Evolutionary conservation across 2,888 invertebrate species (phyloP), one percentile per base, ranked within the genome.

Genomic region (Noctua janthina): DNA sequence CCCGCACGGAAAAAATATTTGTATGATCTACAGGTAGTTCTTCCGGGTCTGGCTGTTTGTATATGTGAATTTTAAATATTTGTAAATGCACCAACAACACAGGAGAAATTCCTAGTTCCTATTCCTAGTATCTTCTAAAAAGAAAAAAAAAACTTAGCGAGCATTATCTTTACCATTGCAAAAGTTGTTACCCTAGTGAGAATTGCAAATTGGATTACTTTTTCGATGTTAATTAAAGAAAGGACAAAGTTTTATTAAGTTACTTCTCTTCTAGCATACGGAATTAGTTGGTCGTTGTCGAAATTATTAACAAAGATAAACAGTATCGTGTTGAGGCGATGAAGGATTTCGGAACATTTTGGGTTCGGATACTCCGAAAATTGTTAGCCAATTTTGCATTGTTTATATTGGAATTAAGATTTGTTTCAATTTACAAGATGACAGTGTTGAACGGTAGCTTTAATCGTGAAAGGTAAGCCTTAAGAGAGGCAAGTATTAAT

Each of bases 171-270:
- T 83, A 78, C 78, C 76, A 74, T 75, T 62, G 78, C 70, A 43
- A 79, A 87, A 87, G 86, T 88, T 84, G 71, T 84, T 82, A 69
- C 72, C 71, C 78, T 66, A 66, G 76, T 77, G 80, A 83, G 88
- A 87, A 88, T 90, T 85, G 83, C 86, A 89, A 89, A 89, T 90
- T 86, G 87, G 86, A 87, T 90, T 90, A 88, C 87, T 91, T 91
- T 87, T 91, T 85, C 83, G 86, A 83, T 83, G 88, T 89, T 90
- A 90, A 91, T 90, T 91, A 90, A 88, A 89, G 87, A 86, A 88
- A 89, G 86, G 84, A 85, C 81, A 84, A 91, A 90, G 89, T 91
- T 89, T 84, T 86, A 86, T 87, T 84, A 85, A 83, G 85, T 88
- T 88, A 81, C 81, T 77, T 79, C 81, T 84, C 82, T 81, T 71